Evolutionary conservation across 2,888 invertebrate species (phyloP), one percentile per base, ranked within the genome.

Genomic region (Drosophila nr. perissopoda): DNA sequence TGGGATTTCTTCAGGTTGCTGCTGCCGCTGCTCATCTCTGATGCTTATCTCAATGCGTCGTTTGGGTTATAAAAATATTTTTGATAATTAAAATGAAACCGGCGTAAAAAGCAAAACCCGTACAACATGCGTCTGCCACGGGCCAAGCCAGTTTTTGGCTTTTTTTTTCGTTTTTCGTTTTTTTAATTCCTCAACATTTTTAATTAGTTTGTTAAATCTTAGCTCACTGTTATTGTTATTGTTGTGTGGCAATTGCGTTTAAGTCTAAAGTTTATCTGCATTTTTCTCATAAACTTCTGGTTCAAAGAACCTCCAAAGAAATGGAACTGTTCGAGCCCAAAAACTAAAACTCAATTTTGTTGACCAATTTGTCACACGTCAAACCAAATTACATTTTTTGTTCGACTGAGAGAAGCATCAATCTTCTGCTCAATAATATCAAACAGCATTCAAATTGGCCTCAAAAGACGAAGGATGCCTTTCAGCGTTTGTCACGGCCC

Each of bases 41-140:
- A 80, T 86, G 68, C 36, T 79, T 77, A 82, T 84, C 87, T 69
- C 72, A 57, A 68, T 77, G 42, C 68, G 56, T 71, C 63, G 81
- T 73, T 64, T 45, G 63, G 73, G 79, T 62, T 80, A 84, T 90
- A 90, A 90, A 90, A 89, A 76, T 88, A 78, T 83, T 88, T 90
- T 78, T 80, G 78, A 89, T 88, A 90, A 89, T 90, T 90, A 89
- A 89, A 90, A 86, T 77, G 89, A 89, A 87, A 89, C 83, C 75
- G 78, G 52, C 80, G 68, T 69, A 80, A 76, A 64, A 64, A 61
- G 69, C 65, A 62, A 73, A 78, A 71, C 79, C 67, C 75, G 80
- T 82, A 81, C 79, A 82, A 82, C 87, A 87, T 90, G 83, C 85
- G 84, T 84, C 80, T 91, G 91, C 91, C 91, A 91, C 91, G 91